A percentile compares a stretch with the other conserved stretches of the same genome.
phyloP scores from a whole-genome alignment of 2,797 vertebrate species.

The Chromis chromis region DNA sequence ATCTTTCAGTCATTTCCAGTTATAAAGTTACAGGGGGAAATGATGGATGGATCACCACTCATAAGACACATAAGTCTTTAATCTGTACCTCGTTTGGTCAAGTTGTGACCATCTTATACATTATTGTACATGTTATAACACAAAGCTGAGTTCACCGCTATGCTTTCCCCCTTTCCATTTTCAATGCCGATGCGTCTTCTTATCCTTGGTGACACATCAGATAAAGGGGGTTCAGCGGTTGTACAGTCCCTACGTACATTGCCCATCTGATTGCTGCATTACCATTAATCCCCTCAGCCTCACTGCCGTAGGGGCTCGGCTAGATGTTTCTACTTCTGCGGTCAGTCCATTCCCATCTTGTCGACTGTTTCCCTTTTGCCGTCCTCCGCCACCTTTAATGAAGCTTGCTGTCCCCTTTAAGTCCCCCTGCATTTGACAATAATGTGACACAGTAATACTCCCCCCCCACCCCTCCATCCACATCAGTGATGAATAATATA shows the following conservation, averaged over 20 bases:
- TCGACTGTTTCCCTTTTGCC: slow-evolving; percentile 54
- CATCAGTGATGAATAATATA: slow-evolving; percentile 83
- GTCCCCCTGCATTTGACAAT: slow-evolving; percentile 80
- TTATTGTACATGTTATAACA: slow-evolving; percentile 48
- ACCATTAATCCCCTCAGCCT: slow-evolving; percentile 43
- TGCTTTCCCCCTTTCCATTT: slow-evolving; percentile 3
- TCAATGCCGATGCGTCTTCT: slow-evolving; percentile 29
- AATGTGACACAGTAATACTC: slow-evolving; percentile 82
- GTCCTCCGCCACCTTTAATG: slow-evolving; percentile 65
- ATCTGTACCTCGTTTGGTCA: not conserved
- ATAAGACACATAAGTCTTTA: too few relatives aligned
- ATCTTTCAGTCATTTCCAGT: too few relatives aligned
- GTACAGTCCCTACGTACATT: slow-evolving; percentile 2
- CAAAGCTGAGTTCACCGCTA: slow-evolving; percentile 4
- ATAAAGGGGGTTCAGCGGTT: slow-evolving; percentile 18
- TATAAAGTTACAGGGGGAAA: too few relatives aligned
- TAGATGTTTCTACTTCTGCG: slow-evolving; percentile 60
- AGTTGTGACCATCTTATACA: slow-evolving; percentile 23
- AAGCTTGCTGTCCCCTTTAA: slow-evolving; percentile 77
- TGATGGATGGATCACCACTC: too few relatives aligned
- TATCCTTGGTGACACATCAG: slow-evolving; percentile 45
- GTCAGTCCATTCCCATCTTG: slow-evolving; percentile 72
- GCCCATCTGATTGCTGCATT: slow-evolving; percentile 56
- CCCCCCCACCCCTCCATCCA: slow-evolving; percentile 62
- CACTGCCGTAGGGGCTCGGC: slow-evolving; percentile 17